Percentiles rank a stretch among this genome's conserved stretches.
phyloP scores from a whole-genome alignment of 2,888 invertebrate genomes.

The Plebejus anna region DNA sequence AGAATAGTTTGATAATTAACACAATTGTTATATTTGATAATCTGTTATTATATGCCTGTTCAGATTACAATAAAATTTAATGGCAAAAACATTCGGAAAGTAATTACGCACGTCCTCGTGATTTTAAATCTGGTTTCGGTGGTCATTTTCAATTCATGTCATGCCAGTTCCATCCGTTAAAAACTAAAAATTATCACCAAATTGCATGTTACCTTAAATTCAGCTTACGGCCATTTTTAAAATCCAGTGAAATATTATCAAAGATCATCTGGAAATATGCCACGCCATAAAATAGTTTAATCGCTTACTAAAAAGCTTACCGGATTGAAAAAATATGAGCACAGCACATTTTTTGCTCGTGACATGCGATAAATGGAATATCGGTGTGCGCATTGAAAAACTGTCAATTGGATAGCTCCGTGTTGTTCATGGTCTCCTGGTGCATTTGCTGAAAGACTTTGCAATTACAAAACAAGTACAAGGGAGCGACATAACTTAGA shows the following conservation, averaged over 20 bases:
- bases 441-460: background rate
- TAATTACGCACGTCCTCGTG: background rate
- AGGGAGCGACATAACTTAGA: too few species aligned
- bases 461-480: background rate
- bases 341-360: constrained; percentile 30
- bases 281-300: constrained; percentile 8
- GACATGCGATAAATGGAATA: constrained; percentile 35
- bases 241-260: constrained; percentile 17
- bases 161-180: background rate
- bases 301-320: constrained; percentile 24
- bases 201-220: background rate
- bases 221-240: background rate
- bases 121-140: background rate
- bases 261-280: constrained; percentile 20
- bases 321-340: constrained; percentile 23
- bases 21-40: background rate
- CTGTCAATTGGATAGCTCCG: constrained; percentile 31
- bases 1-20: too few species aligned
- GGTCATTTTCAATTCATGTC: background rate
- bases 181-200: constrained; percentile 10
- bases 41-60: background rate
- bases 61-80: background rate
- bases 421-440: background rate
- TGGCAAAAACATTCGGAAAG: background rate
- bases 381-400: constrained; percentile 30